A percentile compares a stretch with the other conserved stretches of the same genome.
Conservation (phyloP, 2,113 vertebrate species). For the Stigmatopora nigra region DNA sequence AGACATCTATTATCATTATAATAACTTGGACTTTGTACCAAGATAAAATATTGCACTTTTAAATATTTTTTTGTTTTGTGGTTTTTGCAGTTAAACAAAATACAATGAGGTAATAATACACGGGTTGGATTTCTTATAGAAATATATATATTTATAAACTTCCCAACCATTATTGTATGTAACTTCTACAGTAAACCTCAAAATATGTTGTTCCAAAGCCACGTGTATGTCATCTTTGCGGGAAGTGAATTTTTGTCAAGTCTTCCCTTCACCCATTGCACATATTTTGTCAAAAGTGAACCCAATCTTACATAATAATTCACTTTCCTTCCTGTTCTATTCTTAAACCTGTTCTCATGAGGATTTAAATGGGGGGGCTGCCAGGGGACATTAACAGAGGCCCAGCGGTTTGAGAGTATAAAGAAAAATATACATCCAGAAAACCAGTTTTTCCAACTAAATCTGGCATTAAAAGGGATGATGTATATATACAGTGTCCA, state of each 20-base stretch:
- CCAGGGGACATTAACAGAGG: neutral
- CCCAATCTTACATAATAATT: conserved; percentile 1
- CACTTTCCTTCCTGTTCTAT: neutral
- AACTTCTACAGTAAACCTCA: conserved; percentile 3
- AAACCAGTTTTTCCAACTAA: neutral
- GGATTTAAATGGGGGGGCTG: neutral
- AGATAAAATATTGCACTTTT: too few relatives aligned
- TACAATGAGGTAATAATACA: neutral
- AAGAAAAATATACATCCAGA: neutral
- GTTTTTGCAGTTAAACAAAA: neutral
- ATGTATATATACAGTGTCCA: too few relatives aligned
- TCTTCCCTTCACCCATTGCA: neutral
- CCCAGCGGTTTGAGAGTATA: neutral
- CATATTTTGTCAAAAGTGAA: conserved; percentile 1
- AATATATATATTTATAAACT: conserved; percentile 2
- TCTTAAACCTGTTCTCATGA: neutral
- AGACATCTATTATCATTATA: too few relatives aligned
- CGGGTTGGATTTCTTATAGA: neutral
- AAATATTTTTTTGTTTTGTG: neutral
- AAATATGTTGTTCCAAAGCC: conserved; percentile 1
- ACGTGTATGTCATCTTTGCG: conserved; percentile 4
- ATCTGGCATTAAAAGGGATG: neutral
- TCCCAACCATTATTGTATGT: neutral
- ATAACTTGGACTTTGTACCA: too few relatives aligned
- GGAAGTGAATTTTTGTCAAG: neutral